Base-by-base conservation (phyloP, 2,888 invertebrate genomes). In the Sicus ferrugineus region DNA sequence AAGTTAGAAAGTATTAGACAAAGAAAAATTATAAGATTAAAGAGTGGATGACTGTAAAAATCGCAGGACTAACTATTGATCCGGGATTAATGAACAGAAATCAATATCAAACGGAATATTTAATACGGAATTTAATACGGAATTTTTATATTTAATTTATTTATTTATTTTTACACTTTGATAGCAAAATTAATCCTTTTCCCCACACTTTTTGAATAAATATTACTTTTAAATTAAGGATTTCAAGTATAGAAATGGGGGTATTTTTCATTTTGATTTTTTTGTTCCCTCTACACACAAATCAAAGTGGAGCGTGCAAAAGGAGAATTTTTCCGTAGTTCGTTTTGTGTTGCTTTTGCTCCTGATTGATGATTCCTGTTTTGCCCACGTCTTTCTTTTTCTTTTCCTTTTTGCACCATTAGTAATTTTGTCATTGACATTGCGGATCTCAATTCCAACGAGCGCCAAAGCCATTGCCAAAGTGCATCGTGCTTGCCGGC, bases 361-460 rank as follows among this genome's bases (percentile, higher is more conserved):
- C 38, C 54, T 19, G 48, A 21, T n/a, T 54, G 38, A 28, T 23
- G 28, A 26, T 26, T n/a, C n/a, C n/a, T n/a, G n/a, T n/a, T 31
- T 34, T 19, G 30, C 46, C 16, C 21, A 56, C 21, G 7, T 50
- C 52, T 54, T 34, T 52, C 16, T 34, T 61, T 38, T 58, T 48
- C 42, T 38, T 61, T 56, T 61, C 38, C 69, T 56, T 31, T 54
- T 65, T 48, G 21, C 38, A 28, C 46, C 34, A 61, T 23, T 58
- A 67, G 70, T 50, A 54, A 66, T 71, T 54, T 75, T 70, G 73
- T 73, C 74, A 75, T 75, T 75, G 75, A 75, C 75, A 75, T 75
- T 75, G 75, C 75, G 68, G n/a, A n/a, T n/a, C n/a, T 73, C 73
- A 73, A 73, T 72, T 72, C 71, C 68, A 71, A 59, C 68, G 69